These are phyloP conservation scores for Agrotis exclamationis DNA, from an alignment of 2,888 invertebrate species.

Conservation along the genomic window DNA sequence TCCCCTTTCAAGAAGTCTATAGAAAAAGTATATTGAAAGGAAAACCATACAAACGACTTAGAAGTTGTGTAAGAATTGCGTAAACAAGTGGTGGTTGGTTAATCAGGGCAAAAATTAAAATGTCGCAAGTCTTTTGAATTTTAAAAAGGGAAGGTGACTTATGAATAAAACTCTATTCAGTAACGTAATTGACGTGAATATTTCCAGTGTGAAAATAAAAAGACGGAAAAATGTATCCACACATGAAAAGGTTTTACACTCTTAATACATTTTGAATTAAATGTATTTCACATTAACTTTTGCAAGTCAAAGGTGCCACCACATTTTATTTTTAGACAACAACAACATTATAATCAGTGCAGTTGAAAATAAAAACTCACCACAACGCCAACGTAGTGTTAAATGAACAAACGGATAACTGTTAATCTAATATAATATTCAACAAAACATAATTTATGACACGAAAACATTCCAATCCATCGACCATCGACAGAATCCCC, in stretches of 20 bases:
- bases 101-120: background rate
- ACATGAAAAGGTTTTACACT: background rate
- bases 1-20: slow-evolving; percentile 2
- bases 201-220: background rate
- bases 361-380: background rate
- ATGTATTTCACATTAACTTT: background rate
- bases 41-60: slow-evolving; percentile 15
- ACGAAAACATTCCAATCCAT: too few species aligned
- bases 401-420: too few species aligned
- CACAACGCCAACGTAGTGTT: background rate
- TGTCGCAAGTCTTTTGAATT: background rate
- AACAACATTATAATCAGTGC: background rate
- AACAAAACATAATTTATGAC: too few species aligned
- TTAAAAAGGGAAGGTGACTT: background rate
- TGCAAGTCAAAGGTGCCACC: background rate
- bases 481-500: too few species aligned
- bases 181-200: slow-evolving; percentile 4
- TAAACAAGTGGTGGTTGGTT: background rate
- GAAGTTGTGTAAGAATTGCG: slow-evolving; percentile 15
- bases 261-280: background rate
- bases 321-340: background rate
- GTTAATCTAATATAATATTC: too few species aligned
- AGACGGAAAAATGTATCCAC: too few species aligned
- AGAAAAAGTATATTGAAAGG: slow-evolving; percentile 27
- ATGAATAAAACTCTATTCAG: background rate